Evolutionary conservation across 2,113 vertebrate genomes (phyloP).

Genomic region (Rhagologus leucostigma): DNA sequence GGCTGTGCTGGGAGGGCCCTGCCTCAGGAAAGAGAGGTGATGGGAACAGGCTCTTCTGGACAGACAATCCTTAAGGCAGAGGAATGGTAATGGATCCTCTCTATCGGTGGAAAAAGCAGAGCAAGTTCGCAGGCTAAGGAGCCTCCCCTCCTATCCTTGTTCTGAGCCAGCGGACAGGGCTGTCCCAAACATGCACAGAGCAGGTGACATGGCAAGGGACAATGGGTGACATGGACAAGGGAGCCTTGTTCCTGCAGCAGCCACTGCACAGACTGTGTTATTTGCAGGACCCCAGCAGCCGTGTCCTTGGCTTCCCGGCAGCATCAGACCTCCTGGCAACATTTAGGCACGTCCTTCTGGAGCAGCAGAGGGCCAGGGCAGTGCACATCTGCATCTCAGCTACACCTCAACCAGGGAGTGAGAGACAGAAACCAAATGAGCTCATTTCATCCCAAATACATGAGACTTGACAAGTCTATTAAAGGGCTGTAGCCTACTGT

Average conservation of each 20-base stretch:
- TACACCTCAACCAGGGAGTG: neutral
- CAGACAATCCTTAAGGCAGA: neutral
- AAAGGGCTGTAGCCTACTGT: slow-evolving; percentile 29
- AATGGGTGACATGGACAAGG: neutral
- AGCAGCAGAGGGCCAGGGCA: neutral
- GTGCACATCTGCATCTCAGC: neutral
- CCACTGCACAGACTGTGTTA: neutral
- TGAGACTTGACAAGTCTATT: slow-evolving; percentile 52
- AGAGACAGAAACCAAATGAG: slow-evolving; percentile 52
- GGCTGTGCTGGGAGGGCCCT: neutral
- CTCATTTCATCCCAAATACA: slow-evolving; percentile 19
- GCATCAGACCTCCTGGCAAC: neutral
- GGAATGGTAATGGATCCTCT: neutral
- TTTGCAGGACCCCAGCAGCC: neutral
- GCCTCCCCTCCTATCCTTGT: neutral
- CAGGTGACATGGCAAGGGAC: neutral
- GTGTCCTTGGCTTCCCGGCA: neutral
- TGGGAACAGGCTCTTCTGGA: neutral
- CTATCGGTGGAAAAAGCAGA: neutral
- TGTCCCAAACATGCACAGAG: neutral
- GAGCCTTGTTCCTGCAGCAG: neutral
- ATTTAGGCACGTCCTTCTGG: neutral
- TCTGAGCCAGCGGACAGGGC: neutral
- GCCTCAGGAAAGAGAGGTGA: neutral
- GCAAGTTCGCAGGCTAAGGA: neutral